These are phyloP conservation scores for Condylura cristata DNA, from an alignment of 2,113 vertebrate genomes.

Conservation along the genomic window DNA sequence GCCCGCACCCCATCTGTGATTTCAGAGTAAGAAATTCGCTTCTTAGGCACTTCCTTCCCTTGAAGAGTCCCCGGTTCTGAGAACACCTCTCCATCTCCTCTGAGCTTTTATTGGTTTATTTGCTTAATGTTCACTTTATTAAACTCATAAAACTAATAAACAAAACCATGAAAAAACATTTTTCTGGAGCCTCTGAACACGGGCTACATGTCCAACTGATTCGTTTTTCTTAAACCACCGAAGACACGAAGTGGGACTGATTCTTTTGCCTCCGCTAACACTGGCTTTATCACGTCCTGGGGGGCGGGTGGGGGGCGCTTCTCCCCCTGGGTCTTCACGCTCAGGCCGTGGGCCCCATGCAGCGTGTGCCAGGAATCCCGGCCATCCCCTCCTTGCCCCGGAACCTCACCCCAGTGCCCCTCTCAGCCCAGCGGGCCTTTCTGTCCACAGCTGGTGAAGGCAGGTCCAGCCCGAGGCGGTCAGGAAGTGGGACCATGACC, in stretches of 20 bases:
- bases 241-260: background rate
- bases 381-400: background rate
- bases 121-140: conserved; percentile 59
- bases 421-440: background rate
- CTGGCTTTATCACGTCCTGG: rapidly evolving
- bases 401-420: background rate
- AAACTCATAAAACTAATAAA: conserved; percentile 43
- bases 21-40: background rate
- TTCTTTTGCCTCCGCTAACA: background rate
- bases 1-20: background rate
- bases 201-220: background rate
- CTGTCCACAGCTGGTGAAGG: background rate
- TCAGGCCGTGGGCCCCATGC: background rate
- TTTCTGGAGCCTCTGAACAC: background rate
- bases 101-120: background rate
- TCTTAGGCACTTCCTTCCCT: background rate
- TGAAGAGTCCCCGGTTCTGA: background rate
- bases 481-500: rapidly evolving
- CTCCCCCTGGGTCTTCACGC: background rate
- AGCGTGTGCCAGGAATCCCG: background rate
- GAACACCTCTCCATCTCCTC: background rate
- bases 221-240: background rate
- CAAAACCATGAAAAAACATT: conserved; percentile 45
- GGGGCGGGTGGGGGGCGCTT: background rate
- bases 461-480: background rate